Base-by-base conservation (phyloP, 2,888 invertebrate species). In the Baccha elongata region DNA sequence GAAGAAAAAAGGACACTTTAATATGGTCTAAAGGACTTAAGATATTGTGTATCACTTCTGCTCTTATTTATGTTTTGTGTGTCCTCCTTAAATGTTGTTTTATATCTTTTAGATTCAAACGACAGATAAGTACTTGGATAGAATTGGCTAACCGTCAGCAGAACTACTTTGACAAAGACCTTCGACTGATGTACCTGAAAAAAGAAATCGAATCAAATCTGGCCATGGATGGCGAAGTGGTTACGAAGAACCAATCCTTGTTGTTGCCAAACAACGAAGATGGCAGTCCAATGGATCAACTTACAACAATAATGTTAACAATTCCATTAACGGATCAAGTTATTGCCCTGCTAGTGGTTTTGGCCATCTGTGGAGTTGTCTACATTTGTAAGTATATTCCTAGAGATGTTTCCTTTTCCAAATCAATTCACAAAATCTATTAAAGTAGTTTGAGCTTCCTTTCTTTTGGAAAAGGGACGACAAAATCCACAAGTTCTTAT, bases 351-450 rank as follows among this genome's bases (percentile, higher is more conserved):
- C 86, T 91, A 65, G 91, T 83, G 84, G 89, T 91, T 55, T 89
- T 93, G 86, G 91, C 91, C 74, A 87, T 92, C 52, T 91, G 92
- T 62, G 91, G 92, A n/a, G 86, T 92, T 53, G 89, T 92, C 40
- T 93, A 93, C 86, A 90, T 91, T 35, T 91, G 93, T 93, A 86
- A 92, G 93, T 92, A 86, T 8, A 23, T 40, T 40, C 26, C 32
- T 23, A 46, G 3, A 21, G 10, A 35, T 29, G 29, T 4, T 8
- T 44, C 44, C n/a, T 8, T 52, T 37, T 40, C 32, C 21, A 44
- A 69, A 69, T 69, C 60, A 48, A 60, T 75, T 29, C 19, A 44
- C 29, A 13, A 50, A 50, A 50, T 32, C 58, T 48, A 40, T 19
- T 46, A 21, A n/a, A 11, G 5, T 40, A 19, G 37, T 40, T 15